Evolutionary conservation across 2,888 invertebrate genomes (phyloP).

Genomic region (Strigamia maritima): DNA sequence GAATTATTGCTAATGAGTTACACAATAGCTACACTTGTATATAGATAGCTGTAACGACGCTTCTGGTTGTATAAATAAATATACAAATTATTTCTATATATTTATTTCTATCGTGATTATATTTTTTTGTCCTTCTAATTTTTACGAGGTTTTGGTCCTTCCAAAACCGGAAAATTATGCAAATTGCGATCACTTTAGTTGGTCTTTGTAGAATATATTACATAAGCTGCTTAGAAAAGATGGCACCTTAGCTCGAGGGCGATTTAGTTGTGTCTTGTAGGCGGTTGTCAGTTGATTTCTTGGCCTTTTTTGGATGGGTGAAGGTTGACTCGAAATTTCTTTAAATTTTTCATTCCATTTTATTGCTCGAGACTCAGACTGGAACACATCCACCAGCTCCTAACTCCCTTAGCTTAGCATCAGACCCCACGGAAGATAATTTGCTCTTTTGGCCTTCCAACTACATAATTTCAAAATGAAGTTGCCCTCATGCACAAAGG

Average conservation of each 20-base stretch:
- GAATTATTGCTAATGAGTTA: neutral
- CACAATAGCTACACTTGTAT: neutral
- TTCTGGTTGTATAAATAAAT: too few species aligned
- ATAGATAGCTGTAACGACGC: neutral
- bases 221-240: conserved; percentile 6
- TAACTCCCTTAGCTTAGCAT: neutral
- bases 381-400: neutral
- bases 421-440: neutral
- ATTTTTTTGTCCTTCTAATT: neutral
- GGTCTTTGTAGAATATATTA: conserved; percentile 2
- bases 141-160: neutral
- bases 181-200: neutral
- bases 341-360: neutral
- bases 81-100: too few species aligned
- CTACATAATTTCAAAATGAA: neutral
- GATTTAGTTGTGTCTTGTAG: conserved; percentile 17
- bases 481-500: conserved; percentile 1
- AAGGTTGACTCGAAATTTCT: conserved; percentile 8
- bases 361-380: neutral
- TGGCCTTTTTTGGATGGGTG: conserved; percentile 32
- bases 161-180: conserved; percentile 30
- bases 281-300: conserved; percentile 32
- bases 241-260: conserved; percentile 24
- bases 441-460: neutral
- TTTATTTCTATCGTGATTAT: neutral